Evolutionary conservation across 2,888 invertebrate genomes (phyloP).

Genomic region (Laspeyria flexula): DNA sequence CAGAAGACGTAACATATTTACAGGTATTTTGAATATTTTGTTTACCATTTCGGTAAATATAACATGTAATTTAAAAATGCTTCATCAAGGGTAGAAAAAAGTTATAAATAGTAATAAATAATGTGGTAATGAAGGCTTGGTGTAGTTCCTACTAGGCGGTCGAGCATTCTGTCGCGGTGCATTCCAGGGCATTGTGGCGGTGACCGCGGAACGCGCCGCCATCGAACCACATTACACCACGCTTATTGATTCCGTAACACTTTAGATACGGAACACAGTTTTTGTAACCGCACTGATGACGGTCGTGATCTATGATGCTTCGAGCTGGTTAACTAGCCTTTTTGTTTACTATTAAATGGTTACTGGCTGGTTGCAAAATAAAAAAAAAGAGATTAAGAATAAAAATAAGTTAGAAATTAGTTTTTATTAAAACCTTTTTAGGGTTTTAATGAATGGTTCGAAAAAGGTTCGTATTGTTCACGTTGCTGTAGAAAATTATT

Average conservation of each 20-base stretch:
- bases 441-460: no score
- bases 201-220: slow-evolving; percentile 53
- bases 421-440: no score
- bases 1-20: no score
- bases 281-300: slow-evolving; percentile 37
- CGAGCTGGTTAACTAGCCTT: not conserved
- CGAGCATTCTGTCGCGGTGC: slow-evolving; percentile 57
- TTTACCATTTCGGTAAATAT: not conserved
- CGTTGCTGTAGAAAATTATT: no score
- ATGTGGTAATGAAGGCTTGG: slow-evolving; percentile 32
- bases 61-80: not conserved
- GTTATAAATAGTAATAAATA: slow-evolving; percentile 2
- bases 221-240: slow-evolving; percentile 57
- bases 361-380: no score
- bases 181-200: slow-evolving; percentile 67
- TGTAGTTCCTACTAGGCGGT: slow-evolving; percentile 54
- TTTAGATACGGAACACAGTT: slow-evolving; percentile 57
- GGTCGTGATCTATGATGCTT: slow-evolving; percentile 52
- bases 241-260: slow-evolving; percentile 60
- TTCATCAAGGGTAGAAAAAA: slow-evolving; percentile 1
- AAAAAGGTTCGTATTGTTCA: no score
- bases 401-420: no score
- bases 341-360: no score
- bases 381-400: not conserved
- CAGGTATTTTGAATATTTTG: no score